Conservation (phyloP, 2,113 vertebrate genomes). For the Xenus cinereus region DNA sequence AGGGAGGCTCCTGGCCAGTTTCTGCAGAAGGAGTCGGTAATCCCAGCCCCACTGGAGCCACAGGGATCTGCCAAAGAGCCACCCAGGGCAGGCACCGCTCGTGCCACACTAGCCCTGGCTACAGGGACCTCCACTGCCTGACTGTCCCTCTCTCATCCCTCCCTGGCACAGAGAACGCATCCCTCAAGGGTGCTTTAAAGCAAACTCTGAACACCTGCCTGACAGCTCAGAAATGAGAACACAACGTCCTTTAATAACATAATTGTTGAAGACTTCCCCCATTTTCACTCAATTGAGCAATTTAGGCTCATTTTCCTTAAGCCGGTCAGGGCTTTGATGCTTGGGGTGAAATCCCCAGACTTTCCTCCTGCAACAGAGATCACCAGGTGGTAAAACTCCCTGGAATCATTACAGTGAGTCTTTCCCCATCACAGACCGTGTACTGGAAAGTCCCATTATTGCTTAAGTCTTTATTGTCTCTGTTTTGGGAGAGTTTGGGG, state of each 20-base stretch:
- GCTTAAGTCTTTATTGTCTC: not conserved
- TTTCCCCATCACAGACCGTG: not conserved
- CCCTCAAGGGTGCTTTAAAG: not conserved
- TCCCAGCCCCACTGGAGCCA: not conserved
- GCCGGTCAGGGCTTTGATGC: not conserved
- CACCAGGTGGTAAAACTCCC: not conserved
- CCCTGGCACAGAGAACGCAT: not conserved
- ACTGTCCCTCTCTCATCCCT: not conserved
- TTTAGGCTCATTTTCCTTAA: not conserved
- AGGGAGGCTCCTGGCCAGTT: not conserved
- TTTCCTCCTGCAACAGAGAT: not conserved
- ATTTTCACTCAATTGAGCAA: not conserved
- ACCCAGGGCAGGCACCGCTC: fast-evolving
- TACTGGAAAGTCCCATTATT: not conserved
- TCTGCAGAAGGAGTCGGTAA: not conserved
- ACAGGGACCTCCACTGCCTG: not conserved
- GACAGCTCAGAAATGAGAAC: not conserved
- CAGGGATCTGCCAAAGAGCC: not conserved
- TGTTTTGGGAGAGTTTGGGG: not conserved
- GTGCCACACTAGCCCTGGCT: not conserved
- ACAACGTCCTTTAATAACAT: not conserved
- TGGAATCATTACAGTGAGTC: not conserved
- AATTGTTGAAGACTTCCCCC: not conserved
- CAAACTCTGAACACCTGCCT: not conserved
- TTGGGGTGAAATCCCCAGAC: not conserved